Evolutionary conservation across 1,140 invertebrate genomes (phyloP).

Genomic region (Popillia japonica): DNA sequence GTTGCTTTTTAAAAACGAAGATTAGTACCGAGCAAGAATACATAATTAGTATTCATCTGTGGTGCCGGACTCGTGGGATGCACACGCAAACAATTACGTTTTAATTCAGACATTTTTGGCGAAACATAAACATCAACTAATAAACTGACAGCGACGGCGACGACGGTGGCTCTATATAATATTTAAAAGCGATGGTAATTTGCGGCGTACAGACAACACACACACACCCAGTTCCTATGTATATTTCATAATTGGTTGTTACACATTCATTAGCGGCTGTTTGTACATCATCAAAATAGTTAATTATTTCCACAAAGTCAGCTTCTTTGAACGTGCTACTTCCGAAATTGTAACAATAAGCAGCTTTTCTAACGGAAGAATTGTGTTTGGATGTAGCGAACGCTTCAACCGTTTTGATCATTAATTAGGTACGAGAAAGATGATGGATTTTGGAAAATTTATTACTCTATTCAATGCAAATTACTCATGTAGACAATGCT

Average conservation of each 20-base stretch:
- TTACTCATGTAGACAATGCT: too few species aligned
- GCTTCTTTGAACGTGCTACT: background rate
- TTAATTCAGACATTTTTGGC: background rate
- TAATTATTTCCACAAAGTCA: slow-evolving; percentile 1
- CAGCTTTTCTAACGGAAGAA: background rate
- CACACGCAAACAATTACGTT: background rate
- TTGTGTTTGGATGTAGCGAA: too few species aligned
- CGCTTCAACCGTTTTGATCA: too few species aligned
- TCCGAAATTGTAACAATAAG: slow-evolving; percentile 14
- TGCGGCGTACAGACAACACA: background rate
- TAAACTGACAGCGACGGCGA: background rate
- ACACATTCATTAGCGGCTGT: slow-evolving; percentile 4
- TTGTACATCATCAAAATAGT: slow-evolving; percentile 15
- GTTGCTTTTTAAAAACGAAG: too few species aligned
- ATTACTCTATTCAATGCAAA: too few species aligned
- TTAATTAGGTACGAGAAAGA: too few species aligned
- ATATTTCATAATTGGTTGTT: slow-evolving; percentile 8
- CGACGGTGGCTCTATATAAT: background rate
- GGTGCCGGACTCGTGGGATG: too few species aligned
- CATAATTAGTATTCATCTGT: too few species aligned
- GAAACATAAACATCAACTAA: background rate
- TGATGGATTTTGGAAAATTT: too few species aligned
- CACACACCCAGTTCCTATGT: background rate
- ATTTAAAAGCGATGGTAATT: background rate
- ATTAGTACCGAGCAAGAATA: too few species aligned